Evolutionary conservation across 37 sponge, comb jelly and placozoan genomes (phyloP).

Genomic region (Amphimedon queenslandica): DNA sequence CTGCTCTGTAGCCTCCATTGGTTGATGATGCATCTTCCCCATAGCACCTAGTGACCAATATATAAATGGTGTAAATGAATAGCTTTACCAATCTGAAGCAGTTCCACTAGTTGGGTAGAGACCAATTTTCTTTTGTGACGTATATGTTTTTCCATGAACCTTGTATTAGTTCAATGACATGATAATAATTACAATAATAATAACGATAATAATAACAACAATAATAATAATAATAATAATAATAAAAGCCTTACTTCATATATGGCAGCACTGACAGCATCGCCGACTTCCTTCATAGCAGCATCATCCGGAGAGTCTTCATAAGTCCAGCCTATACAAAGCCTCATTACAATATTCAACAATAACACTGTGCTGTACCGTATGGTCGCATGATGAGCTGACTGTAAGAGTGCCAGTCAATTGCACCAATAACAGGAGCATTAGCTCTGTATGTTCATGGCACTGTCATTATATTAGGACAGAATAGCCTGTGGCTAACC

Average conservation of each 20-base stretch:
- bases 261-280: constrained; percentile 12
- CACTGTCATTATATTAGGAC: no score
- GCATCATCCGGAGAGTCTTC: constrained; percentile 51
- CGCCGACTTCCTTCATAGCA: constrained; percentile 34
- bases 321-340: constrained; percentile 36
- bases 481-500: neutral
- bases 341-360: no score
- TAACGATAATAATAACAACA: no score
- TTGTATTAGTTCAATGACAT: no score
- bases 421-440: constrained; percentile 50
- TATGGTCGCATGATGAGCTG: constrained; percentile 61
- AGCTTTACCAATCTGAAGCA: constrained; percentile 64
- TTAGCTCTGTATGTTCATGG: no score
- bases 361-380: no score
- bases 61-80: no score
- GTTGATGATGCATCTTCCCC: constrained; percentile 31
- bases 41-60: constrained; percentile 69
- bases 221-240: no score
- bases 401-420: constrained; percentile 73
- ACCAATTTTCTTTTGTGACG: neutral
- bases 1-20: constrained; percentile 47
- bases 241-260: no score
- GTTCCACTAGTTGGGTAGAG: constrained; percentile 47
- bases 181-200: no score
- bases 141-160: neutral